These are phyloP conservation scores for Engystomops pustulosus DNA, from an alignment of 2,113 vertebrate species.

Conservation along the genomic window DNA sequence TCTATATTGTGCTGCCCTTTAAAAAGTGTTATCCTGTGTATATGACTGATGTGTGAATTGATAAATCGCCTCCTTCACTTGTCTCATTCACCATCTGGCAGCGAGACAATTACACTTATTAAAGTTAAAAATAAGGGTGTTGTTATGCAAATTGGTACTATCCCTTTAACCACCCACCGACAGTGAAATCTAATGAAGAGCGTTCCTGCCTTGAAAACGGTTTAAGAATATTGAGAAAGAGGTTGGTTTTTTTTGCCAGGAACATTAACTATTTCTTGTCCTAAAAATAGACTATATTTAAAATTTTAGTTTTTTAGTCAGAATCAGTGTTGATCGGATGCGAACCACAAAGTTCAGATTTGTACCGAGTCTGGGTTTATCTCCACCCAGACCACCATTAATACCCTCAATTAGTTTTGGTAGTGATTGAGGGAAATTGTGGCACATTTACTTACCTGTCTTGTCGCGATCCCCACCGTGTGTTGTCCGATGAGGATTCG, in stretches of 20 bases:
- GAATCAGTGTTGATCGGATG: too few relatives aligned
- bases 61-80: slow-evolving; percentile 37
- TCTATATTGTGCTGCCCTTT: slow-evolving; percentile 38
- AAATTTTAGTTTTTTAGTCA: too few relatives aligned
- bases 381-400: too few relatives aligned
- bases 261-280: neutral
- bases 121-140: slow-evolving; percentile 31
- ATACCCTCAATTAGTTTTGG: too few relatives aligned
- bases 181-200: neutral
- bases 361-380: too few relatives aligned
- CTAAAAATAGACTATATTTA: too few relatives aligned
- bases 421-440: too few relatives aligned
- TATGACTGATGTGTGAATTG: slow-evolving; percentile 38
- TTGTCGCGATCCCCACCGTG: too few relatives aligned
- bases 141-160: slow-evolving; percentile 54
- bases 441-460: too few relatives aligned
- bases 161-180: slow-evolving; percentile 42
- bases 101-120: slow-evolving; percentile 39
- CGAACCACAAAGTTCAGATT: too few relatives aligned
- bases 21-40: slow-evolving; percentile 1
- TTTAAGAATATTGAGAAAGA: neutral
- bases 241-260: neutral
- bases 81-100: slow-evolving; percentile 53
- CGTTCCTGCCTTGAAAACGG: neutral
- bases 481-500: too few relatives aligned